Conservation (phyloP, 2,113 vertebrate species). For the Paralichthys olivaceus region DNA sequence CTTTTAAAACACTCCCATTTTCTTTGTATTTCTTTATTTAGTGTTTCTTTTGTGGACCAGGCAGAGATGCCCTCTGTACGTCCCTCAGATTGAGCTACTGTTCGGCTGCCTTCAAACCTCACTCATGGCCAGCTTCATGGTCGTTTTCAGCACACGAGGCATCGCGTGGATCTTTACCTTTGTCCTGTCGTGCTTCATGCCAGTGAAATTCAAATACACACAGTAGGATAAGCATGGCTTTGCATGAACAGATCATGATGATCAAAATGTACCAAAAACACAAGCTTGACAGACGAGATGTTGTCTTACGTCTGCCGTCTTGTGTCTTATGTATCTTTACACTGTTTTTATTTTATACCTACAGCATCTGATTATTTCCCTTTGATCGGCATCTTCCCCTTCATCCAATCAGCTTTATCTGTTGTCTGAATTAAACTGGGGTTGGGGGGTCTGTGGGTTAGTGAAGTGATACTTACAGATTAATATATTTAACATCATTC, state of each 20-base stretch:
- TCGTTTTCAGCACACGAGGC: constrained; percentile 7
- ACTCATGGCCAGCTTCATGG: constrained; percentile 6
- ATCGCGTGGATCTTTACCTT: constrained; percentile 16
- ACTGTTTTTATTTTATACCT: constrained; percentile 12
- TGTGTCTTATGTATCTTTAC: constrained; percentile 44
- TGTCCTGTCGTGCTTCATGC: constrained; percentile 2
- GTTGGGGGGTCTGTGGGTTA: constrained; percentile 10
- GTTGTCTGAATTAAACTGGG: constrained; percentile 38
- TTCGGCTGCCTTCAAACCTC: constrained; percentile 36
- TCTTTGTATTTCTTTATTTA: background rate
- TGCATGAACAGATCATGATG: constrained; percentile 39
- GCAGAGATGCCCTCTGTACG: constrained; percentile 5
- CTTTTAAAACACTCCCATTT: constrained; percentile 19
- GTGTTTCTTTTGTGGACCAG: background rate
- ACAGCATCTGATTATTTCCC: constrained; percentile 7
- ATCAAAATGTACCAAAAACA: constrained; percentile 50
- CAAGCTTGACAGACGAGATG: constrained; percentile 22
- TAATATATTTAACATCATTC: constrained; percentile 76
- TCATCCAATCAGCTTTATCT: constrained; percentile 49
- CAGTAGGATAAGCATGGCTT: constrained; percentile 52
- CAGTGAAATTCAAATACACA: constrained; percentile 19
- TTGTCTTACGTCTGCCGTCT: constrained; percentile 25
- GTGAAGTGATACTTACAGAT: constrained; percentile 37
- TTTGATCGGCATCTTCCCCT: constrained; percentile 35
- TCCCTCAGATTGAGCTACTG: constrained; percentile 18